Evolutionary conservation across 1,140 invertebrate genomes (phyloP).

Genomic region (Triops longicaudatus): DNA sequence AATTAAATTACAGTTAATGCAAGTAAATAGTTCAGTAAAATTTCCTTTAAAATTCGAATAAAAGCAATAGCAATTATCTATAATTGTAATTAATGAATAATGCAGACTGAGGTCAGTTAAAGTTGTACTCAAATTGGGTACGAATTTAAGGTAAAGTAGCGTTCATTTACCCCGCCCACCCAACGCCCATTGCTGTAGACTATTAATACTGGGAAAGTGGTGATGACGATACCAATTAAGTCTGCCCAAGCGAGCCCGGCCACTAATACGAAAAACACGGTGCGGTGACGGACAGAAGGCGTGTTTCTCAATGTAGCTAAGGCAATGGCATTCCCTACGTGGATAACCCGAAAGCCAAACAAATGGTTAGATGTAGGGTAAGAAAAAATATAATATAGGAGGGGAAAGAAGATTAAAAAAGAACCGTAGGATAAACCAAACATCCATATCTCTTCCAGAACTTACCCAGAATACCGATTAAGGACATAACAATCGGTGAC

Average conservation of each 20-base stretch:
- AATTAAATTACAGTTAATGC: no score
- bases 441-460: not conserved
- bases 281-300: conserved; percentile 32
- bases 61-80: no score
- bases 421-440: not conserved
- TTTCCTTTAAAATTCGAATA: no score
- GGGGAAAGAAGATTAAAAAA: conserved; percentile 21
- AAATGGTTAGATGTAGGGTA: not conserved
- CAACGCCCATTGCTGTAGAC: conserved; percentile 38
- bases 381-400: not conserved
- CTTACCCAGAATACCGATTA: conserved; percentile 36
- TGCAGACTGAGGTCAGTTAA: not conserved
- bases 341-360: conserved; percentile 7
- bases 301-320: conserved; percentile 25
- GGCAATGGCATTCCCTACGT: conserved; percentile 35
- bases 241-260: conserved; percentile 42
- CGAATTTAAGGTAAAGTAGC: not conserved
- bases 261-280: conserved; percentile 41
- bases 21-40: no score
- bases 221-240: conserved; percentile 40
- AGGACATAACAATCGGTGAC: conserved; percentile 30
- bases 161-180: conserved; percentile 36
- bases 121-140: not conserved
- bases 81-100: no score
- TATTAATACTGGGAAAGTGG: conserved; percentile 38